These are phyloP conservation scores for Trissolcus japonicus DNA, from an alignment of 2,888 invertebrate species.

Conservation along the genomic window DNA sequence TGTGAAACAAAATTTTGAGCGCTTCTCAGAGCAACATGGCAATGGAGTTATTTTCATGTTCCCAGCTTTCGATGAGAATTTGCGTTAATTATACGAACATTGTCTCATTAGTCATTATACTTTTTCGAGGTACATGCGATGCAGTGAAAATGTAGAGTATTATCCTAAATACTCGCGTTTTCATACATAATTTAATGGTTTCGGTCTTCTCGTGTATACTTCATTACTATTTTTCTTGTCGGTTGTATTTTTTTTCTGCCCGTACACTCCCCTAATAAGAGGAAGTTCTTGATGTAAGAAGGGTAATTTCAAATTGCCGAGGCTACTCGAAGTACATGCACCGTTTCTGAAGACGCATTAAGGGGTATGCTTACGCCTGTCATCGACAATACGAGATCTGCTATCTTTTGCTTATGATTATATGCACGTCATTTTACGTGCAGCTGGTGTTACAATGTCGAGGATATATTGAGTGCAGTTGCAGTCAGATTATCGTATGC, in stretches of 20 bases:
- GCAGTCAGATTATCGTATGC: constrained; percentile 30
- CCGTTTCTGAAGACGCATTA: constrained; percentile 56
- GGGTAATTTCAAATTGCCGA: constrained; percentile 55
- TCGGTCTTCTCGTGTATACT: constrained; percentile 27
- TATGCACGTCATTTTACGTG: constrained; percentile 62
- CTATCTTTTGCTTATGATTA: constrained; percentile 71
- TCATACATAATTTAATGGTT: constrained; percentile 45
- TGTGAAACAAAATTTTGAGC: constrained; percentile 60
- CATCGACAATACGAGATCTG: constrained; percentile 71
- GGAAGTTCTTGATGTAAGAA: constrained; percentile 54
- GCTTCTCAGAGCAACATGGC: constrained; percentile 66
- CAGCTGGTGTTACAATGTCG: constrained; percentile 57
- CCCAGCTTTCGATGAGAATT: constrained; percentile 66
- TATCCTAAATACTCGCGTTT: constrained; percentile 47
- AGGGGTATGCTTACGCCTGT: constrained; percentile 68
- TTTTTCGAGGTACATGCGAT: constrained; percentile 41
- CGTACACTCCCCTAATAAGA: constrained; percentile 50
- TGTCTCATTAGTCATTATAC: constrained; percentile 56
- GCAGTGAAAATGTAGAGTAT: constrained; percentile 31
- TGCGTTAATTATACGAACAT: constrained; percentile 57
- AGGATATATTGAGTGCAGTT: constrained; percentile 34
- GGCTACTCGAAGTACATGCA: constrained; percentile 50
- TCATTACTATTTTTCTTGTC: constrained; percentile 49
- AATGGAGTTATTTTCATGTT: constrained; percentile 63
- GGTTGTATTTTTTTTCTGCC: constrained; percentile 28